phyloP scores from a whole-genome alignment of 2,888 invertebrate genomes.

The Drosophila neotestacea region DNA sequence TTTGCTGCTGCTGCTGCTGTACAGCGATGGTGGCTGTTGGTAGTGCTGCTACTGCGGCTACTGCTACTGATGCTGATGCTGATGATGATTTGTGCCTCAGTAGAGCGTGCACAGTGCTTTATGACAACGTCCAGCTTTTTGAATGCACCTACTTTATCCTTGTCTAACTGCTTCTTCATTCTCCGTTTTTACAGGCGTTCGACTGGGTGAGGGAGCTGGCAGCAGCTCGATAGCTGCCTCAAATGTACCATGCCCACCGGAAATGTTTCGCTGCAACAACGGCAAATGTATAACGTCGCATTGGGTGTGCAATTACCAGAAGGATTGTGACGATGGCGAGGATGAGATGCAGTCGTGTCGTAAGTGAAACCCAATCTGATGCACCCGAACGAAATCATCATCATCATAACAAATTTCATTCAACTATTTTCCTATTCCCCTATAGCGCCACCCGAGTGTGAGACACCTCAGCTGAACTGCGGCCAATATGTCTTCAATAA shows the following conservation, averaged over 20 bases:
- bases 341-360: slow-evolving; percentile 96
- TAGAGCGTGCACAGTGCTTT: slow-evolving; percentile 1
- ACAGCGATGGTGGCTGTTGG: too few species aligned
- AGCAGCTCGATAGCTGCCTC: slow-evolving; percentile 69
- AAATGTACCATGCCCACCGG: slow-evolving; percentile 88
- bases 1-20: too few species aligned
- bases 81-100: slow-evolving; percentile 7
- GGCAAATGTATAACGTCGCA: slow-evolving; percentile 94
- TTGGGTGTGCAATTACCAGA: slow-evolving; percentile 97
- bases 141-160: background rate
- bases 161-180: slow-evolving; percentile 1
- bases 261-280: slow-evolving; percentile 93
- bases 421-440: background rate
- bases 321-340: slow-evolving; percentile 96
- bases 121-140: slow-evolving; percentile 2
- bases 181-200: slow-evolving; percentile 61
- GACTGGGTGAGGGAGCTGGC: slow-evolving; percentile 66
- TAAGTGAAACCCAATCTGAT: slow-evolving; percentile 87
- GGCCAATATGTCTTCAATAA: slow-evolving; percentile 97
- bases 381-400: background rate
- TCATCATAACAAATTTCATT: background rate
- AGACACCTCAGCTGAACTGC: slow-evolving; percentile 95
- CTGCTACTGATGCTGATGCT: background rate
- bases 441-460: slow-evolving; percentile 97
- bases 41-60: background rate